Conservation (phyloP, 1,140 invertebrate species). For the Cyphomyrmex costatus region DNA sequence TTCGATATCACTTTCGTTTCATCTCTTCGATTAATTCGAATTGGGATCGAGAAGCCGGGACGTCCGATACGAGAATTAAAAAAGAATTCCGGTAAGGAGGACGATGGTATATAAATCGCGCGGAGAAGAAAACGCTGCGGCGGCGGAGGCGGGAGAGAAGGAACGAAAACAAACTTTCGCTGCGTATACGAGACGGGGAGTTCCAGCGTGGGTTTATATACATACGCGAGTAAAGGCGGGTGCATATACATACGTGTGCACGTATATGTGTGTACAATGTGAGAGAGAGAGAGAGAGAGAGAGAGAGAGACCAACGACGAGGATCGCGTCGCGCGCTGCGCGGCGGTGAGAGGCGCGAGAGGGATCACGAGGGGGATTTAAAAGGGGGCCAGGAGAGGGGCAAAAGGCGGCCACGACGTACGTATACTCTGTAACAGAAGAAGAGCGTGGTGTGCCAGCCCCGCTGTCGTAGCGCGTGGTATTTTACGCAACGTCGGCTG, state of each 20-base stretch:
- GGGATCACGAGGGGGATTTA: slow-evolving; percentile 56
- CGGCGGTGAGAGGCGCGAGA: not conserved
- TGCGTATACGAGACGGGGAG: slow-evolving; percentile 78
- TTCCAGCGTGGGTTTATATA: slow-evolving; percentile 48
- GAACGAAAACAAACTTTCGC: slow-evolving; percentile 81
- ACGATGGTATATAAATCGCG: not conserved
- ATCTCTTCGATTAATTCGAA: not conserved
- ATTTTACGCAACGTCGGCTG: slow-evolving; percentile 81
- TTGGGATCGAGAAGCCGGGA: not conserved
- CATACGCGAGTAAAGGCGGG: slow-evolving; percentile 52
- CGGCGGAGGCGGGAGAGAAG: slow-evolving; percentile 58
- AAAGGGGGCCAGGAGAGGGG: slow-evolving; percentile 74
- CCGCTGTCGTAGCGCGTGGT: slow-evolving; percentile 72
- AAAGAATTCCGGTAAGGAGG: slow-evolving; percentile 41
- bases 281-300: no score
- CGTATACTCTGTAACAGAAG: slow-evolving; percentile 68
- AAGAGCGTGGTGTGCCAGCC: slow-evolving; percentile 66
- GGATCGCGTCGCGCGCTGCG: slow-evolving; percentile 42
- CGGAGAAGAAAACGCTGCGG: not conserved
- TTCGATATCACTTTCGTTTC: slow-evolving; percentile 34
- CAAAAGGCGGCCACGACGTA: slow-evolving; percentile 75
- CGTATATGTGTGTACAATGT: slow-evolving; percentile 56
- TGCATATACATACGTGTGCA: slow-evolving; percentile 23
- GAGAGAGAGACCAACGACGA: slow-evolving; percentile 49
- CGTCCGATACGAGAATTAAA: slow-evolving; percentile 23